Evolutionary conservation across 2,113 vertebrate species (phyloP).

Genomic region (Mohoua ochrocephala): DNA sequence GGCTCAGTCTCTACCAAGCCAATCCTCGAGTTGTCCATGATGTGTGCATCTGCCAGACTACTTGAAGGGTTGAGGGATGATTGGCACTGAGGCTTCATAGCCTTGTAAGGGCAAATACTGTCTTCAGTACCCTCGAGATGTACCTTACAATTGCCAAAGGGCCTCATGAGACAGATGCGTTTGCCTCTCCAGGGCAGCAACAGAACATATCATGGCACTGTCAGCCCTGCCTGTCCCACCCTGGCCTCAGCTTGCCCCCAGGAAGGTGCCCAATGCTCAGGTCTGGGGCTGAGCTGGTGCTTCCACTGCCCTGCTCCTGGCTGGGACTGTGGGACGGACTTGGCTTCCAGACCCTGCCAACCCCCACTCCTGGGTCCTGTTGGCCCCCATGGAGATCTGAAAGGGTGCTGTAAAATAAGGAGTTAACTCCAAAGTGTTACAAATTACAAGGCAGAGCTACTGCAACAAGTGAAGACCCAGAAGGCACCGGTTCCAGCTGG

Average conservation of each 20-base stretch:
- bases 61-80: not conserved
- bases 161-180: not conserved
- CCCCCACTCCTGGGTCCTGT: not conserved
- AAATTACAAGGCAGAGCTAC: not conserved
- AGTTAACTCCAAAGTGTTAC: not conserved
- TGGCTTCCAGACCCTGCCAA: no score
- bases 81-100: not conserved
- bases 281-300: not conserved
- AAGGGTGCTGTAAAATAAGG: not conserved
- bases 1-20: no score
- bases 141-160: not conserved
- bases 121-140: not conserved
- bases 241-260: not conserved
- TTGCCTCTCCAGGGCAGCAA: not conserved
- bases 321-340: not conserved
- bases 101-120: not conserved
- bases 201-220: not conserved
- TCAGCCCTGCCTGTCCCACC: not conserved
- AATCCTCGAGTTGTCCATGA: not conserved
- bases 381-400: not conserved
- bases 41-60: not conserved
- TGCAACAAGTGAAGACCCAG: not conserved
- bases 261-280: no score
- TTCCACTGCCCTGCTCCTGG: no score
- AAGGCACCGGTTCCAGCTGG: not conserved